These are phyloP conservation scores for Tauraco hartlaubi DNA, from an alignment of 2,797 vertebrate species.

Conservation along the genomic window DNA sequence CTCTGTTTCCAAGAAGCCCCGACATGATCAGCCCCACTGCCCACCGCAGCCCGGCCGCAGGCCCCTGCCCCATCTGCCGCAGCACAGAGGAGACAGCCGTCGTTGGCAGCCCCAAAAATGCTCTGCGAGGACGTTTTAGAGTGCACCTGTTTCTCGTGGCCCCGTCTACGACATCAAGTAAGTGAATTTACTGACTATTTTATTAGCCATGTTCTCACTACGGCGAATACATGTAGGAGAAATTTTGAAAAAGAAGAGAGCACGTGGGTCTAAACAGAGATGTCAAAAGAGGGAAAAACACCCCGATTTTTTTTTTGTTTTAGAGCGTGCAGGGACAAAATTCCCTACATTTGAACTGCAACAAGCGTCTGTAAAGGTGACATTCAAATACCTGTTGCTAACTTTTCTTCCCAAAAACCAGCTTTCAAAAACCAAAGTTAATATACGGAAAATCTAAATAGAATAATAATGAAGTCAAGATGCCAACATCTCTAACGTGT, in stretches of 20 bases:
- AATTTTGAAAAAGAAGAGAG: neutral
- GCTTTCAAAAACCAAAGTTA: neutral
- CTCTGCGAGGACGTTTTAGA: neutral
- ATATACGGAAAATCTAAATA: neutral
- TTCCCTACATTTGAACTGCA: neutral
- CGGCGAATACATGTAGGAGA: neutral
- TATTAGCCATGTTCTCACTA: neutral
- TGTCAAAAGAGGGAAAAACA: neutral
- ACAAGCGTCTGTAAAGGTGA: neutral
- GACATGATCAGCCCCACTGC: neutral
- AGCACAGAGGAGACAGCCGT: neutral
- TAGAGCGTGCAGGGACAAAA: neutral
- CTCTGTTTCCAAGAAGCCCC: neutral
- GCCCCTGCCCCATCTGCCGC: neutral
- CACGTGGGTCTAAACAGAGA: neutral
- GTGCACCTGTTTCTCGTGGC: neutral
- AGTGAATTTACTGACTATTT: neutral
- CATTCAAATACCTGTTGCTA: neutral
- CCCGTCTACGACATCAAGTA: neutral
- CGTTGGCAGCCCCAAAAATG: neutral
- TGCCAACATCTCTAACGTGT: neutral
- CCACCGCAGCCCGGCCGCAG: fast-evolving
- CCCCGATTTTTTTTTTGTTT: neutral
- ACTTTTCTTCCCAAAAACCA: neutral
- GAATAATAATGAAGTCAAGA: neutral